Evolutionary conservation across 1,140 invertebrate genomes (phyloP), one percentile per base, ranked within the genome.

Genomic region (Halictus rubicundus): DNA sequence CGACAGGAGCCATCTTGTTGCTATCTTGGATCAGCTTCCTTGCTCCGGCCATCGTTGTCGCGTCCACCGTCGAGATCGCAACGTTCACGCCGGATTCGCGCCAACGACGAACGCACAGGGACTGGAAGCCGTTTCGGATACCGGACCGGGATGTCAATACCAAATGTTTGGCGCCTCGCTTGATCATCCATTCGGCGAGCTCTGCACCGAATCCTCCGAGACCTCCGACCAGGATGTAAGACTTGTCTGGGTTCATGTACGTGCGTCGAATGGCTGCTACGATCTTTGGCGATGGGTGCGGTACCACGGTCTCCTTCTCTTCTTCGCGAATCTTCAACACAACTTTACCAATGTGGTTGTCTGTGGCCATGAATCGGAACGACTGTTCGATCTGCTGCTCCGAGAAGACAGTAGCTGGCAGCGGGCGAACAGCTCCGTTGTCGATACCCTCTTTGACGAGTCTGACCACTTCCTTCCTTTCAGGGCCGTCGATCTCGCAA

Each of bases 341-440:
- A 19, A 99, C 98, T 94, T 99, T 99, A 85, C 98, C 98, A 80
- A 99, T 98, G 92, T 99, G 98, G 93, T 98, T 98, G 57, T 98
- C 98, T 2, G 97, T 96, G n/a, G 98, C 98, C 97, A 99, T 99
- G 90, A 95, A 99, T 81, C 96, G 94, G 94, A 99, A 99, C 4
- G 98, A 98, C 90, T 98, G 96, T 92, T 99, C 98, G n/a, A 98
- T 95, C 92, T 98, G 96, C 78, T 96, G 94, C 85, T 97, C 96
- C 25, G 94, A 93, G 90, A 97, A 99, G 0, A 98, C 95, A 2
- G 96, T 97, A 12, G 95, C 93, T 1, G 96, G 96, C 9, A 99
- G 91, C 1, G 98, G 98, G 65, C 94, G 94, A 0, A 99, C 97
- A 54, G 96, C 97, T 10, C 98, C 98, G 79, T 91, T 95, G 75